Evolutionary conservation across 2,113 vertebrate species (phyloP), one percentile per base, ranked within the genome.

Genomic region (Muntiacus muntjak): DNA sequence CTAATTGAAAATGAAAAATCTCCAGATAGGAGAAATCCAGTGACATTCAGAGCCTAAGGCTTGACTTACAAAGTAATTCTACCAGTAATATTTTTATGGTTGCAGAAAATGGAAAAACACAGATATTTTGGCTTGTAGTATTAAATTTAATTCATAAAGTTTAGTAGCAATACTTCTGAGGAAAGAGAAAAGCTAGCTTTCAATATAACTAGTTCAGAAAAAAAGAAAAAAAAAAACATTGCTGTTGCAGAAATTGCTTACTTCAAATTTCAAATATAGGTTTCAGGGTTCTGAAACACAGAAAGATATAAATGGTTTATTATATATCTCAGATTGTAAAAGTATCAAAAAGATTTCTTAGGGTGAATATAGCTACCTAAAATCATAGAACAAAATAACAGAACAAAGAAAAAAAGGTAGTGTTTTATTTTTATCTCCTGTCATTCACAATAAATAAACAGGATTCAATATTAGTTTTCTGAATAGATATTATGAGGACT

Each of bases 1-100:
- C 57, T 94, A 92, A 95, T 62, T 91, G 91, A 97, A 97, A 97
- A 86, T 71, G 23, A 97, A 98, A 97, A 91, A 26, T 86, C 71
- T 96, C n/a, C 55, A 83, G 76, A 36, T 25, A 83, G 78, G 54
- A 97, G 67, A 76, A 97, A 86, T 10, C 62, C 50, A 2, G 5
- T 60, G 90, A 96, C 40, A 87, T 93, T 54, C 64, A 91, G 83
- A 52, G 89, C 95, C 71, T 97, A 64, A 71, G 85, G 43, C 28
- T 71, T 97, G 83, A 97, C 81, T 82, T 74, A 93, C 50, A 97
- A 95, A 96, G 81, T 50, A 88, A 76, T 87, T 30, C 50, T 57
- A 95, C 58, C 4, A 90, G 76, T 58, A 87, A 94, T 97, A 92
- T 94, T 97, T 95, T 89, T 79, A 54, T 89, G 50, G 17, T 40